These are phyloP conservation scores for Eurytoma californica DNA, from an alignment of 2,888 invertebrate genomes.

Conservation along the genomic window DNA sequence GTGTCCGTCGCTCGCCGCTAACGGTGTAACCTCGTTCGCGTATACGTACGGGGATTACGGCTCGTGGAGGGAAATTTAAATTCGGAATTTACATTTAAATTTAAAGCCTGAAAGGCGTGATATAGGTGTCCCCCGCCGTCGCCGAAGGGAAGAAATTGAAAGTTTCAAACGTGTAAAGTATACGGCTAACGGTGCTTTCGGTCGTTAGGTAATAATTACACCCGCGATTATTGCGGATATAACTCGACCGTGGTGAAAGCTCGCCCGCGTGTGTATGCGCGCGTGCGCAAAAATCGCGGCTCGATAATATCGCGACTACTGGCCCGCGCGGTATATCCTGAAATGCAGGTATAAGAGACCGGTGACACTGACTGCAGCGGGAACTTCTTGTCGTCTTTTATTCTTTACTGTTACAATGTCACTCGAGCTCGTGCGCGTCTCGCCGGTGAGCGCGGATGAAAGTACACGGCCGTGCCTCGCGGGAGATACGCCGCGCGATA, in stretches of 20 bases:
- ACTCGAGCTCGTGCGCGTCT: background rate
- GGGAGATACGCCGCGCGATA: background rate
- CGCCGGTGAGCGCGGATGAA: too few relatives aligned
- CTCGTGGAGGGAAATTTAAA: too few relatives aligned
- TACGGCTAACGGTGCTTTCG: background rate
- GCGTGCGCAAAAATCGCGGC: background rate
- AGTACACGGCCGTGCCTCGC: too few relatives aligned
- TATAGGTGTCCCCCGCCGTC: too few relatives aligned
- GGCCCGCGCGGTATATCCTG: background rate
- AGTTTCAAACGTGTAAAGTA: too few relatives aligned
- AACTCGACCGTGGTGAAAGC: background rate
- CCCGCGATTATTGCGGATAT: background rate
- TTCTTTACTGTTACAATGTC: constrained; percentile 1
- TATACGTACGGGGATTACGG: too few relatives aligned
- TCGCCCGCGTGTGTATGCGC: too few relatives aligned
- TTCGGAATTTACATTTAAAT: too few relatives aligned
- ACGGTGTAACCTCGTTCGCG: too few relatives aligned
- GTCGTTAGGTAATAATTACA: constrained; percentile 1
- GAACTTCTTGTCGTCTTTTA: background rate
- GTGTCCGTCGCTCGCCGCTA: too few relatives aligned
- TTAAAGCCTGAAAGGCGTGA: too few relatives aligned
- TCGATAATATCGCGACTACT: background rate
- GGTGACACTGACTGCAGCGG: background rate
- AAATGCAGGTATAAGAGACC: background rate
- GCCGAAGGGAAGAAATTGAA: too few relatives aligned